Percentiles rank a stretch among this genome's conserved stretches.
Conservation (phyloP, 2,888 invertebrate species). For the Nasonovia ribisnigri region DNA sequence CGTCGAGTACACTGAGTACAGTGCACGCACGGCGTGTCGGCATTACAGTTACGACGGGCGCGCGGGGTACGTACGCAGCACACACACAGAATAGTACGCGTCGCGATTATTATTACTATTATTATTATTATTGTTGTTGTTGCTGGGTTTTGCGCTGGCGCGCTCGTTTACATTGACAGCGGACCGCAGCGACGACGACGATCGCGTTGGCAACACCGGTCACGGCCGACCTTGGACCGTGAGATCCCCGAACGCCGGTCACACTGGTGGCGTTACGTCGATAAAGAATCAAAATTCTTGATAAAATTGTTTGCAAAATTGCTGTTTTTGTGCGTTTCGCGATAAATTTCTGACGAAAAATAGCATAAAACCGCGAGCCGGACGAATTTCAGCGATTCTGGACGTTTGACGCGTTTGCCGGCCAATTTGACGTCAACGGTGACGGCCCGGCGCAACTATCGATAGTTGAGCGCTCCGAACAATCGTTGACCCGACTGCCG, state of each 20-base stretch:
- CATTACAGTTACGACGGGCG: background rate
- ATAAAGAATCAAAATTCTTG: conserved; percentile 47
- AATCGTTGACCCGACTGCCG: conserved; percentile 64
- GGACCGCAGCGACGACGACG: background rate
- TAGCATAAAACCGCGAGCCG: background rate
- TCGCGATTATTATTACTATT: conserved; percentile 12
- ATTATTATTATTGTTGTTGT: conserved; percentile 2
- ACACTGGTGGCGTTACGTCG: conserved; percentile 48
- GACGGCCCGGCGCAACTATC: conserved; percentile 36
- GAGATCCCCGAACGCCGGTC: conserved; percentile 14
- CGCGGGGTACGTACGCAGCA: conserved; percentile 16
- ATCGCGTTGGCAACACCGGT: conserved; percentile 42
- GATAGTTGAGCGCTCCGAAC: conserved; percentile 59
- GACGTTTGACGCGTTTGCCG: background rate
- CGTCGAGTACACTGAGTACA: conserved; percentile 8
- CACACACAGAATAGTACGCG: background rate
- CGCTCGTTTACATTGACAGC: conserved; percentile 7
- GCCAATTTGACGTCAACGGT: background rate
- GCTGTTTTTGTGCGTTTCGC: background rate
- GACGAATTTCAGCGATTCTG: background rate
- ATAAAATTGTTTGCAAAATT: conserved; percentile 40
- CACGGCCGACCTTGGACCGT: conserved; percentile 36
- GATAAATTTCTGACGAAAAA: background rate
- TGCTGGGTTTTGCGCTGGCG: conserved; percentile 1
- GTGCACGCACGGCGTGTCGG: background rate